phyloP scores from a whole-genome alignment of 1,140 invertebrate species.

The Drosophila sp. region DNA sequence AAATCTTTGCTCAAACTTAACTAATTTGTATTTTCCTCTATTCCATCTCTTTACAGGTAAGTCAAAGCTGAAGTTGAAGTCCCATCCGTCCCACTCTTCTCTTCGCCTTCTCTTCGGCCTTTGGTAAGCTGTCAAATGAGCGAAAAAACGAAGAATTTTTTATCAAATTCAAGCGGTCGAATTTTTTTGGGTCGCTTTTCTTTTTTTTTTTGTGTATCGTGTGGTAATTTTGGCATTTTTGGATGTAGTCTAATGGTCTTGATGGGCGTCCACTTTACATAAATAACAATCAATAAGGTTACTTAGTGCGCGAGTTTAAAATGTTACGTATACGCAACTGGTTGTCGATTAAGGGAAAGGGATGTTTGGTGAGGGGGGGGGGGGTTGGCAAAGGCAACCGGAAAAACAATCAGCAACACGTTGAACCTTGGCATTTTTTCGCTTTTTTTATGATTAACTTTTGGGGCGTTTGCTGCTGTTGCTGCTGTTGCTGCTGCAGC shows the following conservation, averaged over 20 bases:
- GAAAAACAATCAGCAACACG: constrained; percentile 73
- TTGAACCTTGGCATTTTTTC: constrained; percentile 70
- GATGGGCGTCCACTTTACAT: constrained; percentile 11
- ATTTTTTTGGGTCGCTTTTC: background rate
- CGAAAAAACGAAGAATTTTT: constrained; percentile 1
- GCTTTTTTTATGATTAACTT: constrained; percentile 61
- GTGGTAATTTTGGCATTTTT: background rate
- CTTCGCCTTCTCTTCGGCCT: background rate
- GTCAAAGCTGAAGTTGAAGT: constrained; percentile 18
- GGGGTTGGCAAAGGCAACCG: background rate
- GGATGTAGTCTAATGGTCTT: background rate
- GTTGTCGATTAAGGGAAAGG: constrained; percentile 26
- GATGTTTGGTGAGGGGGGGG: background rate
- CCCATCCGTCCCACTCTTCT: background rate
- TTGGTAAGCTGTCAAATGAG: constrained; percentile 31
- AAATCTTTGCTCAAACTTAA: background rate
- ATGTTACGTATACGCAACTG: constrained; percentile 69
- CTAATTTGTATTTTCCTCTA: constrained; percentile 8
- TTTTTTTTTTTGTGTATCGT: constrained; percentile 1
- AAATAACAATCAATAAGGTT: constrained; percentile 25
- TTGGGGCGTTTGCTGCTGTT: constrained; percentile 28
- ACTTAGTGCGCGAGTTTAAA: constrained; percentile 16
- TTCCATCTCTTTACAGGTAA: constrained; percentile 61
- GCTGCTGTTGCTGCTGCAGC: constrained; percentile 27
- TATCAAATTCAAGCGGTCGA: background rate